A percentile compares a stretch with the other conserved stretches of the same genome.
These are phyloP conservation scores for Megalopta genalis DNA, from an alignment of 1,140 invertebrate genomes.

Conservation along the genomic window DNA sequence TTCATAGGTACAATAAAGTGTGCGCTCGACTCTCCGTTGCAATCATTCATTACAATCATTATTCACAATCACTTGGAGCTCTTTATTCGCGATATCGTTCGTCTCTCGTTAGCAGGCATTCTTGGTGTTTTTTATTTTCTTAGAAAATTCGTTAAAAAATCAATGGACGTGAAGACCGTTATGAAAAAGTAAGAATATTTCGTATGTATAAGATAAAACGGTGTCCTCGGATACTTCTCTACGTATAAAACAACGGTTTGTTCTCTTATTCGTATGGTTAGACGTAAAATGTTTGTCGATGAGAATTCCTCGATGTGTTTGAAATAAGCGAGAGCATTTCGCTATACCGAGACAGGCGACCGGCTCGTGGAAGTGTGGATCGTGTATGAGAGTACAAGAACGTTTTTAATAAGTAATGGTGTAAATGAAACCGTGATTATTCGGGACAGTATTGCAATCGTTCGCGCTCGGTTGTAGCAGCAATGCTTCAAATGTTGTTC, in stretches of 20 bases:
- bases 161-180: not conserved
- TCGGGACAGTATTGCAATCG: not conserved
- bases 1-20: not conserved
- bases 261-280: not conserved
- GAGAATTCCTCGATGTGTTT: not conserved
- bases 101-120: not conserved
- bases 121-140: not conserved
- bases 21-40: not conserved
- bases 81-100: not conserved
- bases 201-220: not conserved
- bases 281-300: not conserved
- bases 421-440: not conserved
- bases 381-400: not conserved
- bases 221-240: not conserved
- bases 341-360: constrained; percentile 30
- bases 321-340: constrained; percentile 16
- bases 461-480: constrained; percentile 23
- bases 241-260: constrained; percentile 1
- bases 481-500: constrained; percentile 14
- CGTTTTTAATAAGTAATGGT: not conserved
- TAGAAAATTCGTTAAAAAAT: constrained; percentile 15
- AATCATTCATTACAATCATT: not conserved
- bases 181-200: not conserved
- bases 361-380: not conserved
- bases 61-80: not conserved